Base-by-base conservation (phyloP, 2,113 vertebrate species). In the Dasyurus viverrinus region DNA sequence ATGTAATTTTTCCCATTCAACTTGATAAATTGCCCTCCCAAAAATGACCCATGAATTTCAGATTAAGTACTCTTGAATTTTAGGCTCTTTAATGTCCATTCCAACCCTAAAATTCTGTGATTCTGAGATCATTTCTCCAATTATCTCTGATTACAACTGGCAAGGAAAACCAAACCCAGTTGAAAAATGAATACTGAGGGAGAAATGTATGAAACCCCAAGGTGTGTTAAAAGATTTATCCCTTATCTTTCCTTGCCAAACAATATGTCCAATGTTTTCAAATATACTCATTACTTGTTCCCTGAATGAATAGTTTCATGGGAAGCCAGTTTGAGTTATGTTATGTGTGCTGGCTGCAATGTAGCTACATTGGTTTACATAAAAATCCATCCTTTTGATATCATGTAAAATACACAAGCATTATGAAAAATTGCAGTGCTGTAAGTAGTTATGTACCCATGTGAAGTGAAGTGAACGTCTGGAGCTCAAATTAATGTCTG, bases 181-280 rank as follows among this genome's bases (percentile, higher is more conserved):
- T 94, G 92, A 91, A 47, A 93, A 89, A 95, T 22, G 46, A 93
- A 76, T 47, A 57, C 52, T 42, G 92, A 96, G 57, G 53, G 92
- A 93, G 8, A 93, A 96, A 96, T 11, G 26, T 27, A 52, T 53
- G 95, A 8, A 52, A 76, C 94, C 22, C 23, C 50, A 42, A 0
- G 0, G 16, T 0, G 0, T 91, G 91, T 76, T 95, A 95, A 97
- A 95, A 53, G 94, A 96, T 96, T 97, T 94, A 94, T 26, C 91
- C 76, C 95, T 95, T 50, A 93, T 36, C 57, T 19, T 92, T 2
- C 48, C 53, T 1, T 96, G 91, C 92, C 93, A 54, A 93, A 95
- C 97, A 24, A 30, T 93, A 97, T 84, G 19, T 52, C 52, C 9
- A 47, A 42, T 89, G 92, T 2, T 92, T 96, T 57, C 91, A 95